Conservation (phyloP, 53 echinoderm and acorn worm genomes). For the Pentamera pediparva region DNA sequence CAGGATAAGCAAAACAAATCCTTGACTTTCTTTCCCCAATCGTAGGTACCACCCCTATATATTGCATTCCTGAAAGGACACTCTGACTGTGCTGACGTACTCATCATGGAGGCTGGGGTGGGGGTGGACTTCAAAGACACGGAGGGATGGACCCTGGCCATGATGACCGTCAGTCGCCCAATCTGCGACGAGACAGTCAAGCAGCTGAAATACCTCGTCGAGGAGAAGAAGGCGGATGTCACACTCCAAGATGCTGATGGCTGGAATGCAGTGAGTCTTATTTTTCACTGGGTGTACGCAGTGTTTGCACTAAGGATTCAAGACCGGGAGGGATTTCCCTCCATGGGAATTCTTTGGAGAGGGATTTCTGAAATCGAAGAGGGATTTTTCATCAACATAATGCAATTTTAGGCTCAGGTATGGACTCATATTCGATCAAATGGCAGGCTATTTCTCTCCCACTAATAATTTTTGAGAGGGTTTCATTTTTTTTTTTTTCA, state of each 20-base stretch:
- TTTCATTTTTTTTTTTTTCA: too few relatives aligned
- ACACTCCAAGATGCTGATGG: slow-evolving; percentile 69
- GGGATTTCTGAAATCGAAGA: too few relatives aligned
- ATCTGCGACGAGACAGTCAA: slow-evolving; percentile 54
- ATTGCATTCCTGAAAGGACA: slow-evolving; percentile 93
- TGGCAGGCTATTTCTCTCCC: too few relatives aligned
- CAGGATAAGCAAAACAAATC: too few relatives aligned
- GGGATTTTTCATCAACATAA: too few relatives aligned
- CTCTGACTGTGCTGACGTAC: slow-evolving; percentile 78
- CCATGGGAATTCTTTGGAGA: not conserved
- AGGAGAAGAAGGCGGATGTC: slow-evolving; percentile 64
- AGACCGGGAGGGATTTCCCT: not conserved
- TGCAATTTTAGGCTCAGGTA: too few relatives aligned
- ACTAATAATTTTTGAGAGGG: too few relatives aligned
- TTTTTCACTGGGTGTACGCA: not conserved
- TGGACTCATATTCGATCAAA: too few relatives aligned
- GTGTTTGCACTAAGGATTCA: too few relatives aligned
- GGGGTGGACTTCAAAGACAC: slow-evolving; percentile 79
- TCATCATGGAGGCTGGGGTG: slow-evolving; percentile 65
- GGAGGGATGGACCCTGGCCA: slow-evolving; percentile 76
- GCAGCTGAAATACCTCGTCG: slow-evolving; percentile 79
- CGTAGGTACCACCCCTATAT: slow-evolving; percentile 76
- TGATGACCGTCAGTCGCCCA: slow-evolving; percentile 58
- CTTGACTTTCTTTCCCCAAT: not conserved
- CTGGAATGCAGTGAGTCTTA: slow-evolving; percentile 85